phyloP scores from a whole-genome alignment of 2,888 invertebrate species.

The Synanthedon tipuliformis region DNA sequence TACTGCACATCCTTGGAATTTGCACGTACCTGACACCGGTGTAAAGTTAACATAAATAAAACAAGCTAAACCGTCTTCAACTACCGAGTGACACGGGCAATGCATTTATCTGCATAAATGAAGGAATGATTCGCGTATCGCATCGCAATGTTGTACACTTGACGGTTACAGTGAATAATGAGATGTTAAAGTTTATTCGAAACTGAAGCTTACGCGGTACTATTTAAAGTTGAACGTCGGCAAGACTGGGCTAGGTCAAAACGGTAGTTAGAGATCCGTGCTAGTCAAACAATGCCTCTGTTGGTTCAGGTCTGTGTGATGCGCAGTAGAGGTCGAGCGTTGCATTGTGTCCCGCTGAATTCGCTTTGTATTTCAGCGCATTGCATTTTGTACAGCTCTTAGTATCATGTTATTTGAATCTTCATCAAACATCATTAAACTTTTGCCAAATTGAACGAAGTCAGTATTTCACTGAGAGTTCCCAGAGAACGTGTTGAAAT shows the following conservation, averaged over 20 bases:
- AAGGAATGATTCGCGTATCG: constrained; percentile 18
- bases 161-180: constrained; percentile 23
- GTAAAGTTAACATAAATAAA: too few species aligned
- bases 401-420: neutral
- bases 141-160: constrained; percentile 28
- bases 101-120: constrained; percentile 32
- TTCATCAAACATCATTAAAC: neutral
- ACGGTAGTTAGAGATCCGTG: constrained; percentile 38
- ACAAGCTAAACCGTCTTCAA: too few species aligned
- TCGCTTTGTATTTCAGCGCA: constrained; percentile 27
- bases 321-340: constrained; percentile 29
- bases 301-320: constrained; percentile 46
- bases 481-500: too few species aligned
- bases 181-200: constrained; percentile 13
- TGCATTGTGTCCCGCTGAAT: constrained; percentile 18
- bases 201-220: constrained; percentile 22
- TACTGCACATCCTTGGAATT: too few species aligned
- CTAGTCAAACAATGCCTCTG: constrained; percentile 47
- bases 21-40: too few species aligned
- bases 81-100: constrained; percentile 23
- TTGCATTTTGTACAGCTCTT: constrained; percentile 11
- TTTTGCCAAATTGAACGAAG: neutral
- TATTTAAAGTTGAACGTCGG: constrained; percentile 21
- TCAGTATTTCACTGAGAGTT: too few species aligned
- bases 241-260: constrained; percentile 22